Evolutionary conservation across 2,888 invertebrate species (phyloP), one percentile per base, ranked within the genome.

Genomic region (Stenodema calcarata): DNA sequence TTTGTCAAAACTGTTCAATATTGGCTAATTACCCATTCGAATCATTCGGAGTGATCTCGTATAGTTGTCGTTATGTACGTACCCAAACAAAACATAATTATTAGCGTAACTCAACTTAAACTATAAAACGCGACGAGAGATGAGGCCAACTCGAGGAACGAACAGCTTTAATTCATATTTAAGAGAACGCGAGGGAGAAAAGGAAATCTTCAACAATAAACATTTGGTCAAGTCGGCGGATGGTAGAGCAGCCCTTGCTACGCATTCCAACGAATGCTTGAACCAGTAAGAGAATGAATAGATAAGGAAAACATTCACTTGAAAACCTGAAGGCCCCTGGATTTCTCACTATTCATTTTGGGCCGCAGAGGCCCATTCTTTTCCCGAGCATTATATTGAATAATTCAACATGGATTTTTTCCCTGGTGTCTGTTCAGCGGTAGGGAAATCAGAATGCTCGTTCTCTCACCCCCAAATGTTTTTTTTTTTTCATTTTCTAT

Each of bases 321-420:
- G 11, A 70, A 70, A 70, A 11, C 70, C 70, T 16, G 30, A 4
- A 70, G 70, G 70, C 70, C 18, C 18, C 12, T 7, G 70, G 70
- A 70, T 70, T 70, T 70, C 70, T 70, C 70, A 70, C 70, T 70
- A 70, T 70, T 70, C 70, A 70, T 70, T 70, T 70, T 27, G 12
- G 28, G 70, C 27, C 28, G 70, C 30, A 70, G 23, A 30, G 27
- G 16, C 12, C 27, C 70, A 23, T 70, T 23, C 70, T 70, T 70
- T 30, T 27, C 30, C 18, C 70, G 70, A 23, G 70, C 70, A 70
- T 70, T 70, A 70, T 23, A 70, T 70, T 70, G 70, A 70, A 70
- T 70, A 23, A 70, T 70, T 70, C 70, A 27, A 70, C 70, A 18
- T 23, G 30, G 27, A 70, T 70, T 70, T 70, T 30, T 70, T 27